Evolutionary conservation across 2,888 invertebrate genomes (phyloP), one percentile per base, ranked within the genome.

Genomic region (Pollenia labialis): DNA sequence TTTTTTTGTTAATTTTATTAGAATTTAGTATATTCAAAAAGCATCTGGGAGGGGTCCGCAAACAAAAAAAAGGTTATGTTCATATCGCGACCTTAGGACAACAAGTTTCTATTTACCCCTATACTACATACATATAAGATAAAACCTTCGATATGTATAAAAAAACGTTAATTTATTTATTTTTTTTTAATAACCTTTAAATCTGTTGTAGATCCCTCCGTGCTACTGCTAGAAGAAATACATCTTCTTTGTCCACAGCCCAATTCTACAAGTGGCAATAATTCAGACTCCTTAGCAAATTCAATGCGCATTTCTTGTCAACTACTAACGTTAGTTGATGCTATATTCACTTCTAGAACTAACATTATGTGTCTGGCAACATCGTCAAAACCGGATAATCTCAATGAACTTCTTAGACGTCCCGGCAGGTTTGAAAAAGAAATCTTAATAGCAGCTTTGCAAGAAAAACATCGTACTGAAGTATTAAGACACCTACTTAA

Each of bases 341-440:
- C 94, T n/a, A 89, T 93, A 18, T 89, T 91, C 18, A 88, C 90
- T 14, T 87, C 89, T 4, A 60, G 85, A 9, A 88, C 89, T 32
- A 91, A 93, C 44, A 90, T 95, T 11, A 89, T 94, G 23, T 94
- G 95, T 3, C 92, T 95, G 75, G 95, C 94, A 32, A 95, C 95
- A 7, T 94, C 94, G 6, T 94, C 94, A 76, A 91, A 93, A 60
- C 93, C 94, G 1, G 93, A 94, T 81, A 90, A 91, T 14, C 87
- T 95, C 12, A 94, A 94, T 89, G 90, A 93, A 11, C 91, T 94
- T 12, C 89, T 95, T 1, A 92, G 95, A 75, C 92, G 95, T 66
- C 94, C 94, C 10, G 95, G 95, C 0, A 93, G 95, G 56, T 94
- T 95, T 88, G 94, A 94, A 86, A 93, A 93, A 85, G 95, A 95